phyloP scores from a whole-genome alignment of 2,888 invertebrate genomes.

The Nomada hirtipes region DNA sequence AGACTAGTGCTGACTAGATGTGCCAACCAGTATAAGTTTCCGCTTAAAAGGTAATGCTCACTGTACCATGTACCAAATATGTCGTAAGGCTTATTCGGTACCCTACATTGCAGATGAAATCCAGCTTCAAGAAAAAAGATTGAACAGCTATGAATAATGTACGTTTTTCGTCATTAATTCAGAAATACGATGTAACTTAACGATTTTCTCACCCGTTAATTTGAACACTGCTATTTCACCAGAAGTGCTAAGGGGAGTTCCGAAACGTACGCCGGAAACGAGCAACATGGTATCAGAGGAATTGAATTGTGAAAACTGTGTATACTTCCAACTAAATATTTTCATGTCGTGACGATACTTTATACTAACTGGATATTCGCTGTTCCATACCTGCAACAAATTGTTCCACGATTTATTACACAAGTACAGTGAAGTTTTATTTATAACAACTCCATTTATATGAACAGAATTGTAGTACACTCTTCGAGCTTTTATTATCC shows the following conservation, averaged over 20 bases:
- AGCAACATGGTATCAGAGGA: constrained; percentile 91
- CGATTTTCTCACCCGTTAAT: constrained; percentile 86
- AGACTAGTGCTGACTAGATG: constrained; percentile 90
- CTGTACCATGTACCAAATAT: constrained; percentile 96
- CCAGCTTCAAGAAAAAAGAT: constrained; percentile 83
- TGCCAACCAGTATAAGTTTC: constrained; percentile 92
- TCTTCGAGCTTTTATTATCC: neutral
- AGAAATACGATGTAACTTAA: neutral
- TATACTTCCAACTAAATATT: constrained; percentile 93
- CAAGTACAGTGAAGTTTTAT: neutral
- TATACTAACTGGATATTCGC: constrained; percentile 89
- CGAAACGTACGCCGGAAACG: constrained; percentile 94
- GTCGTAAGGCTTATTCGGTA: constrained; percentile 93
- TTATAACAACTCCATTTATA: neutral
- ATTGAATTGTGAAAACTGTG: constrained; percentile 94
- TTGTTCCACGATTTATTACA: neutral
- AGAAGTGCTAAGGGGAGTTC: constrained; percentile 90
- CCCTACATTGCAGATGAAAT: constrained; percentile 90
- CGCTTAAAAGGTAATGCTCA: constrained; percentile 91
- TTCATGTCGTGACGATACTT: constrained; percentile 92
- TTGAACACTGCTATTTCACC: constrained; percentile 96
- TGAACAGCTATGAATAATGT: neutral
- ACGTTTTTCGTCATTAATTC: neutral
- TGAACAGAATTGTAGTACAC: neutral
- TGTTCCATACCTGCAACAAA: constrained; percentile 89